Conservation (phyloP, 2,113 vertebrate species). For the Penelope pileata region DNA sequence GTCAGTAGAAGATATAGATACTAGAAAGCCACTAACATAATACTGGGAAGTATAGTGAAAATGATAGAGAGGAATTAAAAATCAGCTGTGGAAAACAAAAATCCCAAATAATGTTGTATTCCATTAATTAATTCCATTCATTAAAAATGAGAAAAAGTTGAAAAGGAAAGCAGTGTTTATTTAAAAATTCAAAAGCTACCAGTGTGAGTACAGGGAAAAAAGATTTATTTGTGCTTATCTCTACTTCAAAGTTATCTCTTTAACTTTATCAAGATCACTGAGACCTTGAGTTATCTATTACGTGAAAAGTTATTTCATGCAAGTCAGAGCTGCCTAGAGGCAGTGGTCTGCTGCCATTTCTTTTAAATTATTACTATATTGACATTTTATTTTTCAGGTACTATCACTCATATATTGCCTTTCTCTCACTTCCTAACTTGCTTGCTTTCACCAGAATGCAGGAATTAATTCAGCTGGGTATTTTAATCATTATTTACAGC, state of each 20-base stretch:
- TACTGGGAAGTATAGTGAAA: not conserved
- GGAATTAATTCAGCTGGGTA: not conserved
- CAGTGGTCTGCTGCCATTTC: not conserved
- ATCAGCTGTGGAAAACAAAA: not conserved
- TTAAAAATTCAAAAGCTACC: not conserved
- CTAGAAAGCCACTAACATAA: not conserved
- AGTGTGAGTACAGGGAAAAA: not conserved
- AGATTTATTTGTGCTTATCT: not conserved
- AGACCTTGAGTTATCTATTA: conserved; percentile 37
- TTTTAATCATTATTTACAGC: not conserved
- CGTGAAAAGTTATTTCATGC: not conserved
- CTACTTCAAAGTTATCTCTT: not conserved
- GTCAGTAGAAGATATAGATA: not conserved
- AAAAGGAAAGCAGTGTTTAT: not conserved
- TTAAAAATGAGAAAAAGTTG: not conserved
- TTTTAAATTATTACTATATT: conserved; percentile 10
- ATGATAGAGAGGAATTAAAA: not conserved
- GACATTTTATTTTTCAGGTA: conserved; percentile 49
- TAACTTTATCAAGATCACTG: not conserved
- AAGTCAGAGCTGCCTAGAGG: conserved; percentile 19
- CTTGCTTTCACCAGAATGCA: not conserved
- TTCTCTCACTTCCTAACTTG: not conserved
- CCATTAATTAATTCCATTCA: no score
- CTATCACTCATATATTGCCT: not conserved
- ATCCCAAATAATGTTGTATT: not conserved